Evolutionary conservation across 2,797 vertebrate genomes (phyloP).

Genomic region (Pterois miles): DNA sequence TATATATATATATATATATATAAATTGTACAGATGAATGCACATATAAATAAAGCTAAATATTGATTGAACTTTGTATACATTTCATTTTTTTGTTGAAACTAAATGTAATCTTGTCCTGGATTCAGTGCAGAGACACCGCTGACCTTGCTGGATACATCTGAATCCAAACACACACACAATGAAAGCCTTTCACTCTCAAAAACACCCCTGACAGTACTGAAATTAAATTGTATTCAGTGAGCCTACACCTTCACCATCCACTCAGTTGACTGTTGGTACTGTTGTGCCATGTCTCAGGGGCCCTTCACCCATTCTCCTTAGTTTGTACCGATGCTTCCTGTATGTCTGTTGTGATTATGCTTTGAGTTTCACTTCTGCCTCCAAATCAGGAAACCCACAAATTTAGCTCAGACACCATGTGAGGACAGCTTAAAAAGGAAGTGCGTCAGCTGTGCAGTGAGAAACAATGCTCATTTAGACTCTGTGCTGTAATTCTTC

Average conservation of each 20-base stretch:
- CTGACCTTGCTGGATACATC: neutral
- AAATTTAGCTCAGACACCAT: conserved; percentile 47
- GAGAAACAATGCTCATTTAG: conserved; percentile 54
- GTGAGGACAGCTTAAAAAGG: conserved; percentile 49
- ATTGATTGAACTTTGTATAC: neutral
- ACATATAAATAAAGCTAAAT: conserved; percentile 66
- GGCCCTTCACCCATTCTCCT: conserved; percentile 25
- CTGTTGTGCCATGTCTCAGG: conserved; percentile 32
- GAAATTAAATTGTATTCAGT: conserved; percentile 26
- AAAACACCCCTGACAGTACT: conserved; percentile 23
- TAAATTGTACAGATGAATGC: conserved; percentile 62
- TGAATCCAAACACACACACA: conserved; percentile 5
- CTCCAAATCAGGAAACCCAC: conserved; percentile 69
- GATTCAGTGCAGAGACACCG: neutral
- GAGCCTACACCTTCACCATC: conserved; percentile 5
- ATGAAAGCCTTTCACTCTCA: conserved; percentile 8
- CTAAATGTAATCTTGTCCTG: neutral
- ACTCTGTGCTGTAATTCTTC: conserved; percentile 30
- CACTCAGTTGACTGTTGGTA: conserved; percentile 23
- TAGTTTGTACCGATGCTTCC: conserved; percentile 45
- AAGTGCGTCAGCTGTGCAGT: conserved; percentile 61
- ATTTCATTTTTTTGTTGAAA: conserved; percentile 3
- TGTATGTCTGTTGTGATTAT: conserved; percentile 49
- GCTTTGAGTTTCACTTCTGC: conserved; percentile 67
- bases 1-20: conserved; percentile 35